Evolutionary conservation across 2,797 vertebrate genomes (phyloP).

Genomic region (Molossus molossus): DNA sequence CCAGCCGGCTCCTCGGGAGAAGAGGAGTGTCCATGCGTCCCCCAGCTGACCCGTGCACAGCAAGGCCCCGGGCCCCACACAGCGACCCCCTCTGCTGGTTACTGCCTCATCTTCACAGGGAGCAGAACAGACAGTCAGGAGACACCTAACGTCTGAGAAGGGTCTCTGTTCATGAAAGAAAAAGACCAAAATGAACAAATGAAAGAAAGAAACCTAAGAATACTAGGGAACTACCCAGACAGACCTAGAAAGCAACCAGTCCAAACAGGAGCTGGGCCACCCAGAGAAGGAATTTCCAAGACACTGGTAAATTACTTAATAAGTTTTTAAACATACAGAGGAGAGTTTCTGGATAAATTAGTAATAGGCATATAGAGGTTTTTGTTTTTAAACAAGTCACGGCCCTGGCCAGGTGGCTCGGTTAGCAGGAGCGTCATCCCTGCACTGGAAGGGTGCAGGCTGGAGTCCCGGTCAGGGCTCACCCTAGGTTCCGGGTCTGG

Average conservation of each 20-base stretch:
- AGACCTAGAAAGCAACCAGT: neutral
- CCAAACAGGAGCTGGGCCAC: accelerated
- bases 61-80: neutral
- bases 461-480: neutral
- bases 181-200: neutral
- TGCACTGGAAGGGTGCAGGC: neutral
- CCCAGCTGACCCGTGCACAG: neutral
- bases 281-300: neutral
- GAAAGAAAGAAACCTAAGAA: neutral
- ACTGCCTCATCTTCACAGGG: neutral
- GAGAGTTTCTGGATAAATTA: neutral
- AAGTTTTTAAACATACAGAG: neutral
- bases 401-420: neutral
- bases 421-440: neutral
- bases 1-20: neutral
- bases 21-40: neutral
- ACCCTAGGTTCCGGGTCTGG: neutral
- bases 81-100: neutral
- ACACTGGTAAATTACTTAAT: neutral
- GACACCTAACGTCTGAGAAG: neutral
- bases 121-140: neutral
- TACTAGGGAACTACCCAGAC: accelerated
- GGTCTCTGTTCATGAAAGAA: neutral
- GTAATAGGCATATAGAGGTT: neutral
- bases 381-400: neutral